These are phyloP conservation scores for Cololabis saira DNA, from an alignment of 2,113 vertebrate genomes.

Conservation along the genomic window DNA sequence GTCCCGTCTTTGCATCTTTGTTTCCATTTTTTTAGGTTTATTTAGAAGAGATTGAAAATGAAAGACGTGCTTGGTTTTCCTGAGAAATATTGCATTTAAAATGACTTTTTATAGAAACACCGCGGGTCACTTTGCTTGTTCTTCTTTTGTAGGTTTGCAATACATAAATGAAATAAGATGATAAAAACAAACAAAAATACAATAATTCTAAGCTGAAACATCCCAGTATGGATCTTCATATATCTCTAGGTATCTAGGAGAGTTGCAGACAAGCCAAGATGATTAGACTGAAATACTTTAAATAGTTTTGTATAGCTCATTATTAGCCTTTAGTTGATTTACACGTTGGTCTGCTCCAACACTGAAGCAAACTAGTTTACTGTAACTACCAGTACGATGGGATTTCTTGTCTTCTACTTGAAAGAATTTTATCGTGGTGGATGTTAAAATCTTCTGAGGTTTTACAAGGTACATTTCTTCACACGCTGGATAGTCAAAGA, in stretches of 20 bases:
- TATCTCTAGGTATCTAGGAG: not conserved
- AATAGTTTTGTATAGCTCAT: not conserved
- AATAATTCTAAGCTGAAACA: no score
- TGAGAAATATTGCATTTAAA: no score
- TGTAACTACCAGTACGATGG: slow-evolving; percentile 53
- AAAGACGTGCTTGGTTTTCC: no score
- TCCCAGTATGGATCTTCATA: no score
- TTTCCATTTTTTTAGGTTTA: no score
- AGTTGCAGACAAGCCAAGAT: not conserved
- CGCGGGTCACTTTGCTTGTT: no score
- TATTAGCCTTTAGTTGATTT: not conserved
- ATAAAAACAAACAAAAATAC: no score
- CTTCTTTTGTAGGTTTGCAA: no score
- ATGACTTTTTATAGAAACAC: no score
- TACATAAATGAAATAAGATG: no score
- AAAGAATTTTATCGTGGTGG: slow-evolving; percentile 34
- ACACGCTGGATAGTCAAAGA: slow-evolving; percentile 55
- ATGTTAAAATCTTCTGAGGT: slow-evolving; percentile 44
- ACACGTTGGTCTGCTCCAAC: slow-evolving; percentile 17
- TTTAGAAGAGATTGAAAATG: no score
- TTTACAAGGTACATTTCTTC: slow-evolving; percentile 45
- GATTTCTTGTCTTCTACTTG: slow-evolving; percentile 25
- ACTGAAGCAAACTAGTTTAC: slow-evolving; percentile 35
- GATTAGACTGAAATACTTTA: not conserved
- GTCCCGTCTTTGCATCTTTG: no score